These are phyloP conservation scores for Antennarius maculatus DNA, from an alignment of 2,797 vertebrate genomes.

Conservation along the genomic window DNA sequence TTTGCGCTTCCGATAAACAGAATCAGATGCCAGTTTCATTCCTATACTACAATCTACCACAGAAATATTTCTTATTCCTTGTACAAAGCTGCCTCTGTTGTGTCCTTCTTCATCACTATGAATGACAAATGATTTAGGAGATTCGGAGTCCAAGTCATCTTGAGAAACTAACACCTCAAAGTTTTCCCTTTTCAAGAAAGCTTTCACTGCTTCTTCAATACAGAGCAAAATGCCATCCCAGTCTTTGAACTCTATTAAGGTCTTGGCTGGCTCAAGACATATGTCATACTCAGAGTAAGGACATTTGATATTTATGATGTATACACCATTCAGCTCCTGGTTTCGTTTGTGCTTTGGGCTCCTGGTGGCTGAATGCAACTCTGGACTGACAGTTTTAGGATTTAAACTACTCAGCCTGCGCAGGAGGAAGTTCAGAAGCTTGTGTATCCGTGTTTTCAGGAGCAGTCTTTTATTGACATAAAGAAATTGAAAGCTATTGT, in stretches of 20 bases:
- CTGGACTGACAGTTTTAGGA: constrained; percentile 78
- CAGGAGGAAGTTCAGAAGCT: constrained; percentile 89
- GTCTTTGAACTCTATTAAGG: constrained; percentile 93
- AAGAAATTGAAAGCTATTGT: constrained; percentile 91
- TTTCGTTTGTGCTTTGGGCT: constrained; percentile 84
- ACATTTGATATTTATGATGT: constrained; percentile 91
- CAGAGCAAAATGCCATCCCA: constrained; percentile 89
- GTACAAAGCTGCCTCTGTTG: constrained; percentile 45
- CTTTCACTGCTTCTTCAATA: constrained; percentile 88
- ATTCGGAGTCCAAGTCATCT: constrained; percentile 82
- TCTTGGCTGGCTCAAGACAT: constrained; percentile 93
- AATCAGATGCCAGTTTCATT: constrained; percentile 82
- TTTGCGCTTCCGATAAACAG: constrained; percentile 79
- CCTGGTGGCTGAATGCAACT: constrained; percentile 49
- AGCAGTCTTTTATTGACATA: constrained; percentile 92
- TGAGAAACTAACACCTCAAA: constrained; percentile 82
- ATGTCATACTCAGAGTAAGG: constrained; percentile 90
- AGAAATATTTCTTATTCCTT: constrained; percentile 62
- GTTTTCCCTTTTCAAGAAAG: constrained; percentile 88
- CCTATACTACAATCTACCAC: constrained; percentile 76
- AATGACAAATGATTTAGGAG: constrained; percentile 66
- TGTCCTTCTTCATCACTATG: constrained; percentile 51
- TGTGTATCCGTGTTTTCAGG: constrained; percentile 92
- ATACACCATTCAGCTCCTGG: constrained; percentile 87
- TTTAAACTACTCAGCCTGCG: constrained; percentile 85